Evolutionary conservation across 2,888 invertebrate genomes (phyloP).

Genomic region (Caenorhabditis sinica): DNA sequence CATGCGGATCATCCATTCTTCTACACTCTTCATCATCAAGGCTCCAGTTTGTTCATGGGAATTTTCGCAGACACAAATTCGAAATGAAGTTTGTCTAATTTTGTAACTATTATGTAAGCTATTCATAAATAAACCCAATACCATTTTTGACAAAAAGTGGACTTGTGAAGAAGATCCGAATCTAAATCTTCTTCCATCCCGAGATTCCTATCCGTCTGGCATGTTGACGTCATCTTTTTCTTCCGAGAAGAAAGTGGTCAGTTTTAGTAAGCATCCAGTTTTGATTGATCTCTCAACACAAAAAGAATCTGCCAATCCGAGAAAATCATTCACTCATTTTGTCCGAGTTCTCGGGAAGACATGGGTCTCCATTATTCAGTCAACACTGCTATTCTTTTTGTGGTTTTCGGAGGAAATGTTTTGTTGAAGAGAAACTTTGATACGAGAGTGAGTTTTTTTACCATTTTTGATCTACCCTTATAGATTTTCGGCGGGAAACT

Average conservation of each 20-base stretch:
- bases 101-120: not conserved
- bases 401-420: slow-evolving; percentile 41
- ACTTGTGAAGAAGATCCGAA: slow-evolving; percentile 52
- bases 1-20: slow-evolving; percentile 14
- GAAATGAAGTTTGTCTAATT: not conserved
- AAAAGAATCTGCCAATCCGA: slow-evolving; percentile 23
- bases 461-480: no score
- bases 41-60: not conserved
- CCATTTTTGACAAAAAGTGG: slow-evolving; percentile 7
- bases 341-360: not conserved
- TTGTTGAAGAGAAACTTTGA: slow-evolving; percentile 47
- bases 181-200: slow-evolving; percentile 15
- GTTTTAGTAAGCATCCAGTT: slow-evolving; percentile 7
- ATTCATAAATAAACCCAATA: not conserved
- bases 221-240: slow-evolving; percentile 10
- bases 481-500: no score
- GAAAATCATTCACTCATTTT: slow-evolving; percentile 8
- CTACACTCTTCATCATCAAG: not conserved
- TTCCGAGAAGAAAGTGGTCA: not conserved
- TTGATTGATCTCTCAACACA: not conserved
- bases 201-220: slow-evolving; percentile 42
- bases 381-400: slow-evolving; percentile 41
- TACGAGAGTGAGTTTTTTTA: slow-evolving; percentile 40
- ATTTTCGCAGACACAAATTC: not conserved
- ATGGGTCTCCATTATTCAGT: slow-evolving; percentile 39